Evolutionary conservation across 2,113 vertebrate species (phyloP), one percentile per base, ranked within the genome.

Genomic region (Toxostoma redivivum): DNA sequence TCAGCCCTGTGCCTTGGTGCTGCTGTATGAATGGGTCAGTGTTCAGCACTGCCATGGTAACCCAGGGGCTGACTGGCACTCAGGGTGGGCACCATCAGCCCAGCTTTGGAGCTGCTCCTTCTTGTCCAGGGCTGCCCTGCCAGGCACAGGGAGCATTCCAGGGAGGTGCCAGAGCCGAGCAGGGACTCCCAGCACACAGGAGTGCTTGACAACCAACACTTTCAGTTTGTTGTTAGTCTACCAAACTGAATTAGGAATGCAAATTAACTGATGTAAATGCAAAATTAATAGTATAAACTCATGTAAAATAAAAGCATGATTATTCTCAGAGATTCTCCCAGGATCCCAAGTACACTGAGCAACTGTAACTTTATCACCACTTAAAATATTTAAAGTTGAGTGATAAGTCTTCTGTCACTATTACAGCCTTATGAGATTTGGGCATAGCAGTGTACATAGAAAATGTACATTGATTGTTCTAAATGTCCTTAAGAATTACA

Each of bases 161-260:
- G 21, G 40, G 20, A 18, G 31, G 30, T 10, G 45, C 45, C 33
- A 44, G 38, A 12, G 12, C 1, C 0, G 1, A 37, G 42, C 38
- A 66, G 54, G 35, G 11, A 30, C 42, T 13, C n/a, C 2, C 18
- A 33, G 70, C 42, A n/a, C 61, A 47, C 1, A 1, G 23, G 14
- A 48, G 0, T 5, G 45, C 37, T 35, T 1, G 3, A 77, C 1
- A 2, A 70, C 12, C 65, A 81, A 13, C 19, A 5, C 25, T 12
- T 18, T 4, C 22, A 69, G 42, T 45, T 64, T 25, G 22, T 20
- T 64, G 40, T 42, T 61, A 19, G 80, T 90, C 94, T 57, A 89
- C 50, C 48, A 92, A 90, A 86, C 21, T 16, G 24, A n/a, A 70
- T 96, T 95, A 78, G 61, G 81, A 95, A 87, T 76, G 72, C 35